Percentiles rank a stretch among this genome's conserved stretches.
Evolutionary conservation across 2,888 invertebrate genomes (phyloP).

Genomic region (Artemia sinica): DNA sequence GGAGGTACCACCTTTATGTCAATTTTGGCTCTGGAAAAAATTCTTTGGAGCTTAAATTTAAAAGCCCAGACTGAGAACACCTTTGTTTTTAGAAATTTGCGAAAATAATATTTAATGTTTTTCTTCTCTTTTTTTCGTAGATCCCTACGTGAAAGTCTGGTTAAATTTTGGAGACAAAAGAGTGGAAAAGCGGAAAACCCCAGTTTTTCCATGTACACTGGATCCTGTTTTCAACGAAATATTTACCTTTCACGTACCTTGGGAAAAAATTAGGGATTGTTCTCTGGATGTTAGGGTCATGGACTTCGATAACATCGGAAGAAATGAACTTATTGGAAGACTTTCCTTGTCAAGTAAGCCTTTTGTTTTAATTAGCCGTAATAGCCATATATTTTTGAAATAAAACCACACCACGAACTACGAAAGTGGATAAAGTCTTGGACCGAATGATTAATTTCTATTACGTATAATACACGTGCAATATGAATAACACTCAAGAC

Average conservation of each 20-base stretch:
- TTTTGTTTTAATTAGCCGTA: background rate
- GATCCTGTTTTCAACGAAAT: conserved; percentile 92
- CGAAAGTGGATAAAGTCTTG: too few species aligned
- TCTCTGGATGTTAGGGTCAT: conserved; percentile 84
- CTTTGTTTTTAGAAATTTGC: too few species aligned
- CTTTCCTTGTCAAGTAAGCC: conserved; percentile 70
- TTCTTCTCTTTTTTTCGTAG: conserved; percentile 39
- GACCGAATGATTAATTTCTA: too few species aligned
- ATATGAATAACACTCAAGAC: too few species aligned
- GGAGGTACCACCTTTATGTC: too few species aligned
- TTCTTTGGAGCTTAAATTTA: too few species aligned
- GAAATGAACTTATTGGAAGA: conserved; percentile 77
- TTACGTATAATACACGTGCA: too few species aligned
- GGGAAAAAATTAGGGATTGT: conserved; percentile 90
- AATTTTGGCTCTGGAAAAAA: too few species aligned
- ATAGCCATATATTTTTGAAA: too few species aligned
- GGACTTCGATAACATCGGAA: conserved; percentile 91
- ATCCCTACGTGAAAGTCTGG: conserved; percentile 98
- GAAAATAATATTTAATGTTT: background rate
- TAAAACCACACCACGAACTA: too few species aligned
- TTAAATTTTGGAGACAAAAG: conserved; percentile 83
- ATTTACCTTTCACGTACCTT: conserved; percentile 86
- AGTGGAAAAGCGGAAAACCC: conserved; percentile 87
- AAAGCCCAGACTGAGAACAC: too few species aligned
- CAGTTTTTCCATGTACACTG: conserved; percentile 77